These are phyloP conservation scores for Antheraea pernyi DNA, from an alignment of 1,140 invertebrate species.

Conservation along the genomic window DNA sequence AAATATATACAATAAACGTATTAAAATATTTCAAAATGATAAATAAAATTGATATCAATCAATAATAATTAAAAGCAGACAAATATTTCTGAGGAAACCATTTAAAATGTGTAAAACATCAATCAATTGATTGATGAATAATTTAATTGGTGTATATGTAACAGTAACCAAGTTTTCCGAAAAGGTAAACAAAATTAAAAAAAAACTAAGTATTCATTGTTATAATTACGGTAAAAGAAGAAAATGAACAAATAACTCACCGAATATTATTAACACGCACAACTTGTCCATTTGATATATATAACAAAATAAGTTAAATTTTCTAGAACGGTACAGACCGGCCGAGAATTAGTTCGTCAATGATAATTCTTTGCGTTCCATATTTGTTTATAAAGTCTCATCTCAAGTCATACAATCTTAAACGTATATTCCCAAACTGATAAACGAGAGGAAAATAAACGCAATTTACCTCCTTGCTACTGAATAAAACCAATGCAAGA, in stretches of 20 bases:
- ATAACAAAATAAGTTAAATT: neutral
- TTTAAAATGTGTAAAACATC: no score
- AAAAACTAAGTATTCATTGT: no score
- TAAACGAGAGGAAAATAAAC: neutral
- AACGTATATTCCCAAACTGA: neutral
- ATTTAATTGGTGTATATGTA: no score
- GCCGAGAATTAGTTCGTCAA: conserved; percentile 5
- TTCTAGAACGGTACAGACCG: neutral
- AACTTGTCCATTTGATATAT: conserved; percentile 22
- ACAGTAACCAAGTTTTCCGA: no score
- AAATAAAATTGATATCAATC: no score
- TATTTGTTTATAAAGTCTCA: conserved; percentile 22
- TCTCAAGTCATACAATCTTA: neutral
- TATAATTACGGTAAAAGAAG: no score
- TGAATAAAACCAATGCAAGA: neutral
- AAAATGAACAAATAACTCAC: conserved; percentile 3
- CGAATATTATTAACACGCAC: conserved; percentile 18
- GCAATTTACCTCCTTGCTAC: neutral
- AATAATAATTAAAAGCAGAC: no score
- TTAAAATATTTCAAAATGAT: no score
- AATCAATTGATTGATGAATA: no score
- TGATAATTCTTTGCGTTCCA: conserved; percentile 7
- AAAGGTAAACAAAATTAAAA: no score
- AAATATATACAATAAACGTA: no score
- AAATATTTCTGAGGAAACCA: no score